Evolutionary conservation across 2,113 vertebrate species (phyloP).

Genomic region (Bubo blakistoni): DNA sequence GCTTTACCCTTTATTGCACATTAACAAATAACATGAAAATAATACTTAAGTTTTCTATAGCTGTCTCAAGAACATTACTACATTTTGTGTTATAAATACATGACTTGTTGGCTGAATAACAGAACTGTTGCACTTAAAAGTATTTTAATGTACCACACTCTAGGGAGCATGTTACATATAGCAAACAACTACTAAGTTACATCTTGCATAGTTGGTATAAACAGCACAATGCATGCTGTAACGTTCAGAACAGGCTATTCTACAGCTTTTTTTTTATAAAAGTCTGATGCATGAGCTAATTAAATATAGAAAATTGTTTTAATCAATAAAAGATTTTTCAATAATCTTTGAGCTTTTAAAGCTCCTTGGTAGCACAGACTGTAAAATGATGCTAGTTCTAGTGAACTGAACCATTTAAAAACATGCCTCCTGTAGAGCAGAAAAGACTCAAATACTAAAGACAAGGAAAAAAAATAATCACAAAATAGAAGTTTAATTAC

Average conservation of each 20-base stretch:
- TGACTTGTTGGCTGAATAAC: not conserved
- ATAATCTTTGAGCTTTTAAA: not conserved
- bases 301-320: not conserved
- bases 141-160: not conserved
- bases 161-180: not conserved
- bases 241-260: not conserved
- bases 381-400: not conserved
- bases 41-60: not conserved
- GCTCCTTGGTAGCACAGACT: not conserved
- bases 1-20: not conserved
- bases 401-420: not conserved
- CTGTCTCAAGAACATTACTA: not conserved
- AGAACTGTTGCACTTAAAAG: not conserved
- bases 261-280: not conserved
- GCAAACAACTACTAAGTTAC: not conserved
- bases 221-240: not conserved
- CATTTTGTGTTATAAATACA: not conserved
- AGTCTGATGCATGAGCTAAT: not conserved
- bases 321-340: not conserved
- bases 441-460: slow-evolving; percentile 13
- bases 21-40: not conserved
- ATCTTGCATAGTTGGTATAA: not conserved
- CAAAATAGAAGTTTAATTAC: slow-evolving; percentile 73
- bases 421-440: not conserved
- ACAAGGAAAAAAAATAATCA: slow-evolving; percentile 44